These are phyloP conservation scores for Eucidaris tribuloides DNA, from an alignment of 35 echinoderm and acorn worm genomes.

Conservation along the genomic window DNA sequence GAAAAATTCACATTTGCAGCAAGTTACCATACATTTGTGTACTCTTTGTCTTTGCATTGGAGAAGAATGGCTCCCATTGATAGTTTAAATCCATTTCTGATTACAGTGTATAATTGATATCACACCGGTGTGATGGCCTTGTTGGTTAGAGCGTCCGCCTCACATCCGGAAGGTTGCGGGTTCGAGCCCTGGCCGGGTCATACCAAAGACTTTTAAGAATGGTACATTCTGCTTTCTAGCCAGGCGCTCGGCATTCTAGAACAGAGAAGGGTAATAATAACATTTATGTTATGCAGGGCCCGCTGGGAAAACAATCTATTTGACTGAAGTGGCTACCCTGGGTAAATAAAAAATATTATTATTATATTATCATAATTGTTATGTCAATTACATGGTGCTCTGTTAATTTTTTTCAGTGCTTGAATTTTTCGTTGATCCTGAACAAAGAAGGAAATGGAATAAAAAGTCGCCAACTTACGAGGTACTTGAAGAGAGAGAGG, in stretches of 20 bases:
- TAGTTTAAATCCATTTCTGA: too few species aligned
- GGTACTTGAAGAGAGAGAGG: slow-evolving; percentile 76
- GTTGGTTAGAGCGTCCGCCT: too few species aligned
- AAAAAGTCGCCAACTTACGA: slow-evolving; percentile 75
- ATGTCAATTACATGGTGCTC: neutral
- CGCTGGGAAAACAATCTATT: neutral
- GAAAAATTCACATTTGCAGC: too few species aligned
- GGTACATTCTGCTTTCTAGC: neutral
- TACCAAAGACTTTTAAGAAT: too few species aligned
- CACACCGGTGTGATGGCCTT: too few species aligned
- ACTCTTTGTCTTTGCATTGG: too few species aligned
- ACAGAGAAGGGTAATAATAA: neutral
- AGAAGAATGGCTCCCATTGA: too few species aligned
- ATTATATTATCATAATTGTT: neutral
- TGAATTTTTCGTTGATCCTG: slow-evolving; percentile 80
- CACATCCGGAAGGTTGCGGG: too few species aligned
- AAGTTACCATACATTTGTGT: too few species aligned
- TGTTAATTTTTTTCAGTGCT: slow-evolving; percentile 43
- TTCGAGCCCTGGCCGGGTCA: too few species aligned
- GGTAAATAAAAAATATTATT: neutral
- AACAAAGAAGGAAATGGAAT: slow-evolving; percentile 87
- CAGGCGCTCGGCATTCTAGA: too few species aligned
- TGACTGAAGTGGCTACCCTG: neutral
- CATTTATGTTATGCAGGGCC: neutral
- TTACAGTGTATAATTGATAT: too few species aligned